Conservation (phyloP, 1,140 invertebrate species). For the Coelopa frigida region DNA sequence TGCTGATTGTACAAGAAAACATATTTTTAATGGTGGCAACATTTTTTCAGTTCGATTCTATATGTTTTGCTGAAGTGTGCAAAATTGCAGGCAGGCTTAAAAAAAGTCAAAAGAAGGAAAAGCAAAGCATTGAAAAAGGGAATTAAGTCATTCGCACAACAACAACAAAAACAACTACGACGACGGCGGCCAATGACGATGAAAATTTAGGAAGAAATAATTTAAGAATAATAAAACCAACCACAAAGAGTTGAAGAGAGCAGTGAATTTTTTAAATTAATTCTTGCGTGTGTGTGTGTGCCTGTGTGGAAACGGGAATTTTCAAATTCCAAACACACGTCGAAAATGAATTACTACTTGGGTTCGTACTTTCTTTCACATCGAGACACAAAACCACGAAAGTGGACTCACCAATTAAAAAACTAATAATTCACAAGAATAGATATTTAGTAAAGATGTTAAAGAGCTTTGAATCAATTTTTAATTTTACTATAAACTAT, state of each 20-base stretch:
- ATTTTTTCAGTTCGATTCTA: no score
- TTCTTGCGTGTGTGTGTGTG: constrained; percentile 8
- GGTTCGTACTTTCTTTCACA: constrained; percentile 1
- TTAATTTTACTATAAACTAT: no score
- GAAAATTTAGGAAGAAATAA: neutral
- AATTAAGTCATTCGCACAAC: constrained; percentile 6
- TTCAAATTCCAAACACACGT: neutral
- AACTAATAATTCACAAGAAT: no score
- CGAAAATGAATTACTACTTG: constrained; percentile 7
- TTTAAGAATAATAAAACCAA: neutral
- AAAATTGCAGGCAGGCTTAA: neutral
- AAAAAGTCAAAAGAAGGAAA: constrained; percentile 8
- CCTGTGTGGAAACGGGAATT: neutral
- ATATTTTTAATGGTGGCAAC: no score
- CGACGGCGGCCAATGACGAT: constrained; percentile 1
- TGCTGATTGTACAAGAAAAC: no score
- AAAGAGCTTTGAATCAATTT: no score
- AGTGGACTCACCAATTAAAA: no score
- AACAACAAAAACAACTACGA: neutral
- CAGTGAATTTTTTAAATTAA: constrained; percentile 2
- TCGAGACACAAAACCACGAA: no score
- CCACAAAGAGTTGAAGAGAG: neutral
- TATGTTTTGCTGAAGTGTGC: no score
- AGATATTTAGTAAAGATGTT: no score
- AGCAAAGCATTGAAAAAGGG: constrained; percentile 2